Evolutionary conservation across 2,113 vertebrate species (phyloP).

Genomic region (human): DNA sequence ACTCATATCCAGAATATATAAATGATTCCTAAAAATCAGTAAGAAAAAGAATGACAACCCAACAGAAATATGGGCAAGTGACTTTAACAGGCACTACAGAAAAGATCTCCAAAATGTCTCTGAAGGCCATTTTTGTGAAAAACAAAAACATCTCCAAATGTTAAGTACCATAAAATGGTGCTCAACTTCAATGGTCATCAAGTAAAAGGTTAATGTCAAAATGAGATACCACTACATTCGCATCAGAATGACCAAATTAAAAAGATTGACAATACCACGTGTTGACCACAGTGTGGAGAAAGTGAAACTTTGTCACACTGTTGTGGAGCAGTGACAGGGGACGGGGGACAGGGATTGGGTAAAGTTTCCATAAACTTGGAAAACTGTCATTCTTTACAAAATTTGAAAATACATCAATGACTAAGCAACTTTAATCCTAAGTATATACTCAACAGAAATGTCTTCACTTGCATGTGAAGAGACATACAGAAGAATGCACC

Average conservation of each 20-base stretch:
- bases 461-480: neutral
- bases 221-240: neutral
- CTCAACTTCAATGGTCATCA: neutral
- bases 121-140: too few species aligned
- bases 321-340: neutral
- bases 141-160: neutral
- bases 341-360: too few species aligned
- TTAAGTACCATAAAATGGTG: neutral
- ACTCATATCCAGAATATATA: neutral
- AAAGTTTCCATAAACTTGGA: neutral
- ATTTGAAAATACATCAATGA: neutral
- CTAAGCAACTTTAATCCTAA: neutral
- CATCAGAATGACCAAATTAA: neutral
- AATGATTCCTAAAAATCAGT: neutral
- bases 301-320: neutral
- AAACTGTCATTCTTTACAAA: neutral
- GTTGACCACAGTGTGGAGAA: neutral
- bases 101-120: neutral
- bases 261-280: neutral
- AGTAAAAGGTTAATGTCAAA: neutral
- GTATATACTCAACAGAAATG: neutral
- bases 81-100: neutral
- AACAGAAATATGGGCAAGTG: neutral
- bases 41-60: neutral
- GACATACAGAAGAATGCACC: neutral